Conservation (phyloP, 2,888 invertebrate species). For the Protophormia terraenovae region DNA sequence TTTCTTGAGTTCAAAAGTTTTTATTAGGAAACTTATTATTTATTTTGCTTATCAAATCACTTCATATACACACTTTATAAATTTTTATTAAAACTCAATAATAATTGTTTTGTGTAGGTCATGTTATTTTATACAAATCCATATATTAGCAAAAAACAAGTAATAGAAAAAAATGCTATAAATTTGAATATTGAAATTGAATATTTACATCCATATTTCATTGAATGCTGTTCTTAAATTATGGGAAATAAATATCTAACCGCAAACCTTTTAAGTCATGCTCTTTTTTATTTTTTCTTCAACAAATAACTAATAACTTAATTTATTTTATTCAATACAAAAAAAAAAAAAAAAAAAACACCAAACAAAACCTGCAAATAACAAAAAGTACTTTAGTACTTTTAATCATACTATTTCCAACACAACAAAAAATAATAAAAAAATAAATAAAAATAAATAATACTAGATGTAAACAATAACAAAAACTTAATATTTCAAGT, state of each 20-base stretch:
- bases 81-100: no score
- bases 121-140: no score
- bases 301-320: conserved; percentile 38
- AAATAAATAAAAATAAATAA: no score
- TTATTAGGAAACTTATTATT: no score
- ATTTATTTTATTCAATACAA: conserved; percentile 9
- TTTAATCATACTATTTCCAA: not conserved
- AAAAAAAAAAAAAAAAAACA: not conserved
- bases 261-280: conserved; percentile 40
- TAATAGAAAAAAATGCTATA: no score
- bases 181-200: no score
- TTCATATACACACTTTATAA: no score
- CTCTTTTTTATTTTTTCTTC: not conserved
- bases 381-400: not conserved
- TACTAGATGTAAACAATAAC: conserved; percentile 23
- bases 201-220: not conserved
- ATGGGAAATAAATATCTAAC: conserved; percentile 38
- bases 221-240: conserved; percentile 9
- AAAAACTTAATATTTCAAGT: conserved; percentile 61
- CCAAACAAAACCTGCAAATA: no score
- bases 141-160: no score
- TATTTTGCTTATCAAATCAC: no score
- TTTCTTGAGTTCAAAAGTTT: no score
- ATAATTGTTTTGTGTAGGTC: no score
- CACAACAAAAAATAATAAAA: not conserved